Base-by-base conservation (phyloP, 2,113 vertebrate genomes). In the Turdus rufiventris region DNA sequence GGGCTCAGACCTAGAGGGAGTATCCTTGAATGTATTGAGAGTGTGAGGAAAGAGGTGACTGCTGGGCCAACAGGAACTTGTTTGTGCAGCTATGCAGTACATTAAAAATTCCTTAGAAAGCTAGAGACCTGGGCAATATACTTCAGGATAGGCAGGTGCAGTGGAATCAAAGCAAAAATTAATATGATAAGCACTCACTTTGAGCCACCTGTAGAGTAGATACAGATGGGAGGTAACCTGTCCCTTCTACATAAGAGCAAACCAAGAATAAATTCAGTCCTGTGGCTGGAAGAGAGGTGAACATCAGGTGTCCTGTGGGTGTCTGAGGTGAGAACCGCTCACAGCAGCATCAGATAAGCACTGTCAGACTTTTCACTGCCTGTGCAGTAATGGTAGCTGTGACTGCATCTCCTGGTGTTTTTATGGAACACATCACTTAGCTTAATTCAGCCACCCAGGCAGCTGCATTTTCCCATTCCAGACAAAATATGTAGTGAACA, bases 321-420 rank as follows among this genome's bases (percentile, higher is more conserved):
- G 10, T 65, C 50, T 23, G 23, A 36, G 36, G 40, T 54, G 40
- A 0, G 10, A 14, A 9, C 40, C 0, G 0, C 40, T 81, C 71
- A 19, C 18, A 75, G 66, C 53, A 79, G 47, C 57, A 25, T 5
- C 53, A 29, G 60, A 8, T 0, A 12, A 67, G 51, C 21, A 3
- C 19, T 40, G 28, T 16, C 62, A 61, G 70, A 33, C 40, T 66
- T 72, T 19, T 45, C 28, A 53, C 24, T 65, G 58, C 23, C 29
- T 8, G 6, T 53, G 13, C 6, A 34, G 67, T 6, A 23, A 6
- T 18, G 12, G 23, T 33, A 6, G 12, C 38, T 4, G 0, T 43
- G 70, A 3, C 57, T 40, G 43, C 25, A 45, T 47, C 57, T 74
- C n/a, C 33, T 14, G 4, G 10, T 29, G 33, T 12, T 8, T 56